phyloP scores from a whole-genome alignment of 2,113 vertebrate species.

The Oostethus manadensis region DNA sequence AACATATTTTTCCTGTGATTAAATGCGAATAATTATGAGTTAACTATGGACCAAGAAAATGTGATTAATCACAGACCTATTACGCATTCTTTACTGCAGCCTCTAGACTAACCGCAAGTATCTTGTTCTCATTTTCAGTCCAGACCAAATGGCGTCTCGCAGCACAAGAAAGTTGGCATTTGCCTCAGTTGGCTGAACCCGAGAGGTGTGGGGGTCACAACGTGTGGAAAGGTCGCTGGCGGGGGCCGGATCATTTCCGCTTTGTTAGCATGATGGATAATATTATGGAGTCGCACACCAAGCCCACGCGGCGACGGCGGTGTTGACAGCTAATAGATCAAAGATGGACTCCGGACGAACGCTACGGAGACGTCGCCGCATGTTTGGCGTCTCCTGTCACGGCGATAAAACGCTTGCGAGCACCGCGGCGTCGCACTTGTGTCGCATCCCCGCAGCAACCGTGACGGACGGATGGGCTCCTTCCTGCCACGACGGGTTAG shows the following conservation, averaged over 20 bases:
- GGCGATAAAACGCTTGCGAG: conserved; percentile 57
- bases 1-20: too few relatives aligned
- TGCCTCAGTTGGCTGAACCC: conserved; percentile 33
- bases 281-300: conserved; percentile 29
- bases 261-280: conserved; percentile 52
- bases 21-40: too few relatives aligned
- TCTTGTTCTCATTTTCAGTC: too few relatives aligned
- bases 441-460: not conserved
- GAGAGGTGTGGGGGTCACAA: conserved; percentile 46
- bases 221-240: too few relatives aligned
- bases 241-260: not conserved
- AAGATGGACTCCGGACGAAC: conserved; percentile 19
- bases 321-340: conserved; percentile 15
- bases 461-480: conserved; percentile 38
- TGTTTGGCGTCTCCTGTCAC: conserved; percentile 51
- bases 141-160: conserved; percentile 48
- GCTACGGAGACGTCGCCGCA: conserved; percentile 16
- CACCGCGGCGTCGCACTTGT: conserved; percentile 30
- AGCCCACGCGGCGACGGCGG: not conserved
- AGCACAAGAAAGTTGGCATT: conserved; percentile 64
- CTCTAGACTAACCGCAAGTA: too few relatives aligned
- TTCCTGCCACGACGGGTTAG: conserved; percentile 16
- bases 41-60: too few relatives aligned
- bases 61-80: too few relatives aligned
- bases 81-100: too few relatives aligned